A percentile compares a stretch with the other conserved stretches of the same genome.
Evolutionary conservation across 37 sponge, comb jelly and placozoan species (phyloP).

Genomic region (Bolinopsis microptera): DNA sequence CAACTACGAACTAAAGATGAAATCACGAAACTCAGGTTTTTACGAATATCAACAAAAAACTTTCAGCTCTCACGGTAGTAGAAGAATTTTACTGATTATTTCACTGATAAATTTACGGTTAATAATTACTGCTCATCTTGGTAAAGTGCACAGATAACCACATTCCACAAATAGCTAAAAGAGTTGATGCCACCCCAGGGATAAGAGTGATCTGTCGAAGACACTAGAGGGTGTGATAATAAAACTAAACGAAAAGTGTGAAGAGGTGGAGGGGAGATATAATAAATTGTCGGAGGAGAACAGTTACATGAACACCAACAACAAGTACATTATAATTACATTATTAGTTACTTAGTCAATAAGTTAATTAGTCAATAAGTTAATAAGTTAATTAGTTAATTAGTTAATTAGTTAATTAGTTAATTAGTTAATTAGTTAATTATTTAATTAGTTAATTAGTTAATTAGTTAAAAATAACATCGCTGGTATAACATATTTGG

Average conservation of each 20-base stretch:
- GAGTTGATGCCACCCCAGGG: not conserved
- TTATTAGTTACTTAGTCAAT: too few species aligned
- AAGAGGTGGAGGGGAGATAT: not conserved
- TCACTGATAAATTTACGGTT: too few species aligned
- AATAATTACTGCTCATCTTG: not conserved
- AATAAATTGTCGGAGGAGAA: not conserved
- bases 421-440: too few species aligned
- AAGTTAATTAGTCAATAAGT: too few species aligned
- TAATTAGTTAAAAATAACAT: too few species aligned
- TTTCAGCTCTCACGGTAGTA: too few species aligned
- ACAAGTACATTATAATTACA: not conserved
- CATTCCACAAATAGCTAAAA: too few species aligned
- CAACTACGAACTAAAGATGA: constrained; percentile 15
- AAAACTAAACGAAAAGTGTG: not conserved
- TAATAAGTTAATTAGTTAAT: too few species aligned
- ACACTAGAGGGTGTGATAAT: constrained; percentile 12
- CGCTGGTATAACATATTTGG: too few species aligned
- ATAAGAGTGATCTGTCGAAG: constrained; percentile 8
- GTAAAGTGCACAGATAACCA: too few species aligned
- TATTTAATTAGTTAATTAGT: too few species aligned
- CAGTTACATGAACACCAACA: not conserved
- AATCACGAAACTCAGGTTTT: constrained; percentile 3
- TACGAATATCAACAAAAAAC: not conserved
- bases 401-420: too few species aligned
- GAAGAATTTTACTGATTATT: not conserved